Evolutionary conservation across 2,797 vertebrate species (phyloP).

Genomic region (Nannoperca obscura): DNA sequence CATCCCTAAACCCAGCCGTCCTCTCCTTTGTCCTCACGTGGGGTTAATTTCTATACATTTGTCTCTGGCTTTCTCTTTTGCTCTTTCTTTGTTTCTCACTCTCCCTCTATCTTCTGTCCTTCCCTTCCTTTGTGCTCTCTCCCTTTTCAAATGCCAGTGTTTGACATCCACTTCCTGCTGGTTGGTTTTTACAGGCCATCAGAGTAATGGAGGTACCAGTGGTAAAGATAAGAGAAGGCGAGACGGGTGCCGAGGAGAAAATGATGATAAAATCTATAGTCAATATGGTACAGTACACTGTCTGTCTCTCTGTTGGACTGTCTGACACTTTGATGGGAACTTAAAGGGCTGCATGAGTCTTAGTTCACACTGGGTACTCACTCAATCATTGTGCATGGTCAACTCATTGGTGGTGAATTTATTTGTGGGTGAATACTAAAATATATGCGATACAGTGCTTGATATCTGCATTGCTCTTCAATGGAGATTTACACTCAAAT

Average conservation of each 20-base stretch:
- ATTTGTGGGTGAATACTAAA: constrained; percentile 48
- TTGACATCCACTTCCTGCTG: constrained; percentile 68
- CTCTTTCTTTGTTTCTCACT: constrained; percentile 9
- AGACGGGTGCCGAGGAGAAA: constrained; percentile 91
- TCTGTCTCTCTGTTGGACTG: constrained; percentile 68
- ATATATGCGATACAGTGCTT: constrained; percentile 20
- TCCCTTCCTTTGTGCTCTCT: background rate
- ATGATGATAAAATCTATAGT: constrained; percentile 97
- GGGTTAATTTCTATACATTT: constrained; percentile 47
- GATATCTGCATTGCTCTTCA: constrained; percentile 12
- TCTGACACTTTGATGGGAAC: constrained; percentile 70
- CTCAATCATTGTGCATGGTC: constrained; percentile 59
- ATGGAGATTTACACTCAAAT: constrained; percentile 49
- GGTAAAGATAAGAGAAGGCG: constrained; percentile 96
- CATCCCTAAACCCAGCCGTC: constrained; percentile 13
- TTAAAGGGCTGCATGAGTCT: constrained; percentile 72
- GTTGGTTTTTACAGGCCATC: constrained; percentile 92
- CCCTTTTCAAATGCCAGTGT: constrained; percentile 57
- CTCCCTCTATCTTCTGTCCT: constrained; percentile 7
- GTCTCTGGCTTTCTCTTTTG: background rate
- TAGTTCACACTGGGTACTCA: constrained; percentile 47
- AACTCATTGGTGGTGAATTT: constrained; percentile 42
- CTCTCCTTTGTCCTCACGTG: constrained; percentile 21
- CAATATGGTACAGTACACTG: constrained; percentile 91
- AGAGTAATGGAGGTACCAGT: constrained; percentile 98